Base-by-base conservation (phyloP, 2,888 invertebrate species). In the Amphimallon solstitiale region DNA sequence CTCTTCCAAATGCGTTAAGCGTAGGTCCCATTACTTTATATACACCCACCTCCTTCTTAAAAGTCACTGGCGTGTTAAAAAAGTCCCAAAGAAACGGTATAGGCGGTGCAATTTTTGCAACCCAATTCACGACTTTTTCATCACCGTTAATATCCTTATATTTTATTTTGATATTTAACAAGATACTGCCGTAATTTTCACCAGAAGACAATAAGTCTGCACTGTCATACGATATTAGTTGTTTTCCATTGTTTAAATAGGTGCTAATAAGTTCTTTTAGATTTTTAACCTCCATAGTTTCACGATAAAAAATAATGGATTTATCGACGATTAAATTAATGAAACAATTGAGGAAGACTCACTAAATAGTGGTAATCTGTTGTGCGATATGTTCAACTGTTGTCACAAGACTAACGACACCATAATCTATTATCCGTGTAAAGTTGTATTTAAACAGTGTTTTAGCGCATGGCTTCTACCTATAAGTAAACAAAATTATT, bases 141-240 rank as follows among this genome's bases (percentile, higher is more conserved):
- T 68, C 63, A 17, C 40, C 43, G 7, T 56, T 37, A 10, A 21
- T 38, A 7, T 37, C 15, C 12, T 38, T 29, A 35, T 38, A 49
- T 34, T 43, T 60, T 34, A 82, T 46, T 21, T 74, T 70, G 4
- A 79, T 71, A 1, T 80, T 78, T 0, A 86, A 71, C 76, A 88
- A 86, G 0, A 84, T 75, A 70, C 87, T 87, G 1, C 87, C 87
- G 74, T 87, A 88, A 73, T 88, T 87, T 70, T 88, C 88, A 1
- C 87, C 87, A 0, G 84, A 82, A 14, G 84, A 84, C 38, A 84
- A 84, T n/a, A 85, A 74, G 67, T 79, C 79, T 14, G 77, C 74
- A 14, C 79, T 78, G 14, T 74, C 71, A 52, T 81, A 82, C 0
- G 65, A 65, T 29, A 67, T 15, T 6, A 67, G 14, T 54, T 54